Base-by-base conservation (phyloP, 1,140 invertebrate species). In the Euura lappo region DNA sequence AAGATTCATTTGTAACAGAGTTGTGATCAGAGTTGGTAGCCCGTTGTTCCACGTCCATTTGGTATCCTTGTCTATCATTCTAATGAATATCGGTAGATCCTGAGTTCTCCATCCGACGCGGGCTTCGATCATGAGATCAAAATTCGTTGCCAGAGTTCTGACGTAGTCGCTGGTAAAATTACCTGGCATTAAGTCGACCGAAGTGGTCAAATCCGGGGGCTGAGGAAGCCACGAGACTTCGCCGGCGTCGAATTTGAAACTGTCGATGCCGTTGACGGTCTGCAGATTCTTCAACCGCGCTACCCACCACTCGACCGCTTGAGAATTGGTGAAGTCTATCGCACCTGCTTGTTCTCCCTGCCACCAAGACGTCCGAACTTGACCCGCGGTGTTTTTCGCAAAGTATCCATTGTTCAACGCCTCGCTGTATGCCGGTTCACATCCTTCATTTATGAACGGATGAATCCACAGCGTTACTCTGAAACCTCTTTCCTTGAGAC, bases 181-280 rank as follows among this genome's bases (percentile, higher is more conserved):
- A 13, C 90, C 90, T 0, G 93, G 93, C 46, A 92, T 89, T 8
- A 85, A 72, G 45, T 90, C 82, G 2, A 80, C 65, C 51, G 88
- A 79, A 0, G 87, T 86, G 76, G 84, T 87, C 2, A 91, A 79
- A 2, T 86, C 79, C 2, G 91, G 81, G 77, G 89, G 80, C 81
- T 90, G 84, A 77, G 91, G 92, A 42, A 90, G 77, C 88, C 89
- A 93, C 69, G 90, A 90, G 71, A 86, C 87, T 86, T 97, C 95
- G 11, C 97, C 97, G 8, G 96, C 97, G 85, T 98, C 97, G 81
- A 98, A 98, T 84, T 98, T 98, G 75, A 97, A 96, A 73, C 94
- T 93, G 80, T 96, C 94, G 45, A 99, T 93, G 1, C 91, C 93
- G 72, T 90, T 90, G 2, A 89, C 85, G 0, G 88, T 83, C 74